Conservation (phyloP, 2,888 invertebrate species). For the Hyles lineata region DNA sequence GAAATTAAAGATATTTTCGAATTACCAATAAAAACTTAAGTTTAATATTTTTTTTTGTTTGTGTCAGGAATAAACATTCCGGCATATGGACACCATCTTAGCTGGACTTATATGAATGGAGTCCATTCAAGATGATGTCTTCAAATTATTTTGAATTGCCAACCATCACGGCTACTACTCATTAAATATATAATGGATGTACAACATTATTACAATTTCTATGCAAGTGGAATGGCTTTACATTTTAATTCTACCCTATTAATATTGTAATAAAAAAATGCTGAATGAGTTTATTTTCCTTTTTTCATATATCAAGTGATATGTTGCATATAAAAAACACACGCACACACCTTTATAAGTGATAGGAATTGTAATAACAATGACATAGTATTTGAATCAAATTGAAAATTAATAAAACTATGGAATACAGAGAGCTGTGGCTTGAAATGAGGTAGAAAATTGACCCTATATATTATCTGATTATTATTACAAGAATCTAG, state of each 20-base stretch:
- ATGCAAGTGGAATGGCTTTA: neutral
- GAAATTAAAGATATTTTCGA: conserved; percentile 48
- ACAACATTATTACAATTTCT: neutral
- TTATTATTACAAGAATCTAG: neutral
- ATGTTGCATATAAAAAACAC: neutral
- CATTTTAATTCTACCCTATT: too few species aligned
- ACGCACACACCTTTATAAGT: neutral
- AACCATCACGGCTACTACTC: conserved; percentile 10
- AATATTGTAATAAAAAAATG: too few species aligned
- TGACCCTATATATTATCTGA: neutral
- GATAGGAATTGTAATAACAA: conserved; percentile 12
- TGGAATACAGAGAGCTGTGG: conserved; percentile 31
- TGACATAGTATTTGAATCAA: neutral
- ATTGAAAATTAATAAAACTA: neutral
- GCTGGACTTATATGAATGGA: neutral
- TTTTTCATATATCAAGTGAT: neutral
- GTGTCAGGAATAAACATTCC: conserved; percentile 46
- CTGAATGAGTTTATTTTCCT: too few species aligned
- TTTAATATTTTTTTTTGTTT: conserved; percentile 48
- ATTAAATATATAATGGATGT: neutral
- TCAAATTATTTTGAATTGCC: neutral
- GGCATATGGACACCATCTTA: neutral
- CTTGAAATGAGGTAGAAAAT: conserved; percentile 19
- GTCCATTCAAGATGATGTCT: neutral
- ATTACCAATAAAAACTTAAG: conserved; percentile 54